Conservation (phyloP, 2,888 invertebrate species). For the Lypha dubia region DNA sequence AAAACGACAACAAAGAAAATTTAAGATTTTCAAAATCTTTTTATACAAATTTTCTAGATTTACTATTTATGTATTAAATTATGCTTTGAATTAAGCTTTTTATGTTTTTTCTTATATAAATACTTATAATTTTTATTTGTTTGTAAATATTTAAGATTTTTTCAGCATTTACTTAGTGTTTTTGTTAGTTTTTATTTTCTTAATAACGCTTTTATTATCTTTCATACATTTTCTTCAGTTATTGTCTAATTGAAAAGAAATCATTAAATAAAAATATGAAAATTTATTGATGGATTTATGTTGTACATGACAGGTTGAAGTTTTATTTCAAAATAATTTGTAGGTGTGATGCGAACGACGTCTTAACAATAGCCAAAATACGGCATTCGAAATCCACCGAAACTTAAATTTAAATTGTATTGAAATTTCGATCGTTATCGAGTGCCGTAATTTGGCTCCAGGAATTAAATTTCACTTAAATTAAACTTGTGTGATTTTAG, state of each 20-base stretch:
- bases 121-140: constrained; percentile 17
- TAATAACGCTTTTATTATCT: neutral
- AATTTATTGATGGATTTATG: constrained; percentile 67
- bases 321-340: constrained; percentile 38
- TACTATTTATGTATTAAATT: neutral
- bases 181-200: constrained; percentile 1
- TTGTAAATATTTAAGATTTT: constrained; percentile 39
- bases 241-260: constrained; percentile 25
- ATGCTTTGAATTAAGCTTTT: no score
- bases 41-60: neutral
- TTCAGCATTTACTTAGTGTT: constrained; percentile 41
- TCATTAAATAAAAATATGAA: constrained; percentile 40
- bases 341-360: neutral
- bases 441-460: no score
- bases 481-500: no score
- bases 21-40: constrained; percentile 21
- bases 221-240: constrained; percentile 16
- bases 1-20: constrained; percentile 10
- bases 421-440: no score
- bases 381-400: no score
- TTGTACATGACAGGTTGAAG: constrained; percentile 47
- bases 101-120: no score
- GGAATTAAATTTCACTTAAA: no score
- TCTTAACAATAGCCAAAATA: no score
- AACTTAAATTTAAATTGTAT: no score